A percentile compares a stretch with the other conserved stretches of the same genome.
Conservation (phyloP, 53 echinoderm and acorn worm genomes). For the Echinometra lucunter region DNA sequence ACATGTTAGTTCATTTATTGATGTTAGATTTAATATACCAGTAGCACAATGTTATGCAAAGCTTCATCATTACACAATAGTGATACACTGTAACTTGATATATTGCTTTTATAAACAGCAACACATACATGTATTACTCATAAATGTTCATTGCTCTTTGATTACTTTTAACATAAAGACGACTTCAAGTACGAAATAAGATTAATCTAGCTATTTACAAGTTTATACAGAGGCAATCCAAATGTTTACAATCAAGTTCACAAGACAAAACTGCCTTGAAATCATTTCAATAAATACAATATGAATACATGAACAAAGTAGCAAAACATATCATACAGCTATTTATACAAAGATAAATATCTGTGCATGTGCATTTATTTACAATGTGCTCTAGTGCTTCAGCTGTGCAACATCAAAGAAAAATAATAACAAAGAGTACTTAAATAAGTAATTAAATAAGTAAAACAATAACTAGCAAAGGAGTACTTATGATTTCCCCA, state of each 20-base stretch:
- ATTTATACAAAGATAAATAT: neutral
- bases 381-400: neutral
- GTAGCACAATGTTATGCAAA: neutral
- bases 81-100: neutral
- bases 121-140: conserved; percentile 33
- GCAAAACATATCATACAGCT: neutral
- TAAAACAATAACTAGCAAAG: too few relatives aligned
- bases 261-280: neutral
- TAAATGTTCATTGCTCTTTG: too few relatives aligned
- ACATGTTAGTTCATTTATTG: neutral
- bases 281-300: neutral
- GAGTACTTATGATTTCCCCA: too few relatives aligned
- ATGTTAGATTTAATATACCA: conserved; percentile 12
- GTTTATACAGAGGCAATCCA: too few relatives aligned
- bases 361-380: neutral
- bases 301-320: neutral
- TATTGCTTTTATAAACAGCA: conserved; percentile 21
- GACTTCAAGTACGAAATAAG: neutral
- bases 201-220: neutral
- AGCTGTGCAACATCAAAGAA: too few relatives aligned
- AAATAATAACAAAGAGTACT: too few relatives aligned
- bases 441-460: too few relatives aligned
- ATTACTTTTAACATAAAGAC: neutral
- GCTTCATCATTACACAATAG: neutral
- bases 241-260: neutral